A percentile compares a stretch with the other conserved stretches of the same genome.
Conservation (phyloP, 2,888 invertebrate genomes). For the Acronicta alni region DNA sequence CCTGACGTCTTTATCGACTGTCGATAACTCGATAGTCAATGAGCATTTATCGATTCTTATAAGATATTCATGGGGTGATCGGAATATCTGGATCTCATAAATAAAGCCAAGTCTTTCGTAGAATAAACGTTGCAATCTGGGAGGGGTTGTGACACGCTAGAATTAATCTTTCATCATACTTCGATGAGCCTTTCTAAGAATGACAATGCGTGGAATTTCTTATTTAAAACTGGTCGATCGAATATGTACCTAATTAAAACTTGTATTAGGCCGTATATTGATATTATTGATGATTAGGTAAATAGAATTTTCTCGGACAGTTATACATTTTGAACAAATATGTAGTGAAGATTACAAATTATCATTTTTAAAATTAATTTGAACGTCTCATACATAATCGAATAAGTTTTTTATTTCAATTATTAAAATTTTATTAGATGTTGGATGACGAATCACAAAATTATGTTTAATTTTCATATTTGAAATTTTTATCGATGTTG, state of each 20-base stretch:
- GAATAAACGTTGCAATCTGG: constrained; percentile 46
- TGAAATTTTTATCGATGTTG: too few relatives aligned
- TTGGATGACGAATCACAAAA: too few relatives aligned
- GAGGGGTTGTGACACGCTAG: constrained; percentile 37
- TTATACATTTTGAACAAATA: too few relatives aligned
- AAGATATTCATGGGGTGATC: constrained; percentile 57
- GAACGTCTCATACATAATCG: too few relatives aligned
- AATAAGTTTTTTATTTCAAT: too few relatives aligned
- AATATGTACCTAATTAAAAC: background rate
- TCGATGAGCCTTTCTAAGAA: constrained; percentile 12
- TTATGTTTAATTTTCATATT: too few relatives aligned
- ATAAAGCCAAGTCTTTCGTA: constrained; percentile 39
- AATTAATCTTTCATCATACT: constrained; percentile 47
- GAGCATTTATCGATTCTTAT: constrained; percentile 59
- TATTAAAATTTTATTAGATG: too few relatives aligned
- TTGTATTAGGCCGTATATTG: too few relatives aligned
- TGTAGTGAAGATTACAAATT: too few relatives aligned
- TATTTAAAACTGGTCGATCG: constrained; percentile 5
- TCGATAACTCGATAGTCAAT: constrained; percentile 51
- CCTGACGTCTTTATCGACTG: constrained; percentile 52
- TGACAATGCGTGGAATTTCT: constrained; percentile 13
- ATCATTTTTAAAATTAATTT: too few relatives aligned
- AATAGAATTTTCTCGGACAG: too few relatives aligned
- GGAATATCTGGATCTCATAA: constrained; percentile 46
- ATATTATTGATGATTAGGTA: too few relatives aligned